phyloP scores from a whole-genome alignment of 2,797 vertebrate species.

The Enteromius fasciolatus region DNA sequence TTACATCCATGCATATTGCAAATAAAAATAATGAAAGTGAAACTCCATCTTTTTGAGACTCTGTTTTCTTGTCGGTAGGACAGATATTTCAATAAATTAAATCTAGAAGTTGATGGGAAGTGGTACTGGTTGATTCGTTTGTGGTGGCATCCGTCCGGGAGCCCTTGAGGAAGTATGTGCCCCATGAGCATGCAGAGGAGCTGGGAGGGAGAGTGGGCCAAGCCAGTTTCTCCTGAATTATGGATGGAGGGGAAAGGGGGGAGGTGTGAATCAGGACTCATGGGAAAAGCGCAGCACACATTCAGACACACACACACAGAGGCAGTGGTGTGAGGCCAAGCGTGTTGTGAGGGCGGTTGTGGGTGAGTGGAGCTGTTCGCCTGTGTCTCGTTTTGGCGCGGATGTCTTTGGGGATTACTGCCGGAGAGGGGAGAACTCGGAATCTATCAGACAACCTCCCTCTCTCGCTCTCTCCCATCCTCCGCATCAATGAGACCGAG shows the following conservation, averaged over 20 bases:
- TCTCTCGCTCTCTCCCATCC: conserved; percentile 35
- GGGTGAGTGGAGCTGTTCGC: conserved; percentile 55
- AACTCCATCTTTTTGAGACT: not conserved
- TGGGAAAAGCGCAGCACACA: conserved; percentile 50
- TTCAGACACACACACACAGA: conserved; percentile 36
- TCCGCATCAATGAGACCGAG: conserved; percentile 37
- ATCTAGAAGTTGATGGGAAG: conserved; percentile 27
- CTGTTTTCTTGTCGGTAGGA: not conserved
- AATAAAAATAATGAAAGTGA: not conserved
- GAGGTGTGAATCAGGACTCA: conserved; percentile 64
- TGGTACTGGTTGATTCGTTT: conserved; percentile 10
- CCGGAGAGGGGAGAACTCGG: conserved; percentile 39
- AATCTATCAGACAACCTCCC: conserved; percentile 52
- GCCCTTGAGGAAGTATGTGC: conserved; percentile 29
- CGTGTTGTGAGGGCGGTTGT: conserved; percentile 50
- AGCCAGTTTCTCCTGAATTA: conserved; percentile 76
- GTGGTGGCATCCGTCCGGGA: conserved; percentile 45
- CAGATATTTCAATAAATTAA: conserved; percentile 22
- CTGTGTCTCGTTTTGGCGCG: conserved; percentile 48
- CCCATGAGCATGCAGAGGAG: conserved; percentile 34
- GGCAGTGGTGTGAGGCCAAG: conserved; percentile 55
- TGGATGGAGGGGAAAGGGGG: conserved; percentile 78
- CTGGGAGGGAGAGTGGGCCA: conserved; percentile 39
- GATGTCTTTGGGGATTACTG: conserved; percentile 57
- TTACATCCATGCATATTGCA: too few species aligned